These are phyloP conservation scores for Hypselothyrea guttata DNA, from an alignment of 2,888 invertebrate species.

Conservation along the genomic window DNA sequence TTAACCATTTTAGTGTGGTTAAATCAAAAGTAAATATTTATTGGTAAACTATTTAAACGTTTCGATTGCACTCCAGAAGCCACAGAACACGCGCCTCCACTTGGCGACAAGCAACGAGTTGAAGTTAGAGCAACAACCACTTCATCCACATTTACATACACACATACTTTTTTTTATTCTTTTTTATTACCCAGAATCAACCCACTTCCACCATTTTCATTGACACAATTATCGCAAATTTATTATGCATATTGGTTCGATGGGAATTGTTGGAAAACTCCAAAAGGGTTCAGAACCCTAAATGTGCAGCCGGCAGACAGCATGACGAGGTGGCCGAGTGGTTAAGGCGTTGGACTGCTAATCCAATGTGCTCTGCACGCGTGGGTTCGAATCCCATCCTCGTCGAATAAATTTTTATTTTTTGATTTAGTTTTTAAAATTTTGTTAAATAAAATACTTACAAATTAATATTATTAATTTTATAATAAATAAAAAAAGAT, in stretches of 20 bases:
- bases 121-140: conserved; percentile 21
- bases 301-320: conserved; percentile 26
- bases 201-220: conserved; percentile 36
- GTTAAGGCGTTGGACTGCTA: conserved; percentile 94
- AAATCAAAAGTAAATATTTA: conserved; percentile 12
- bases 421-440: background rate
- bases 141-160: conserved; percentile 8
- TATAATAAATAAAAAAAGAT: background rate
- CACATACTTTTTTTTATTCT: no score
- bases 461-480: background rate
- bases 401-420: conserved; percentile 83
- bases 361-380: conserved; percentile 94
- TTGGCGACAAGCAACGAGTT: conserved; percentile 24
- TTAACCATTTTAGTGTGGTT: conserved; percentile 21
- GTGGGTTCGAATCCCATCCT: conserved; percentile 94
- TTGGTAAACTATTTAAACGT: conserved; percentile 15
- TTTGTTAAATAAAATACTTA: background rate
- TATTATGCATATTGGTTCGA: background rate
- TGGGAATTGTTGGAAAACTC: background rate
- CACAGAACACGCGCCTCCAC: conserved; percentile 47
- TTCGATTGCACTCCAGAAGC: conserved; percentile 32
- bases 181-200: no score
- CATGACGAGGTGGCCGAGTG: conserved; percentile 92
- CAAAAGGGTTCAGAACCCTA: conserved; percentile 35
- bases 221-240: conserved; percentile 51